These are phyloP conservation scores for Gymnogyps californianus DNA, from an alignment of 2,113 vertebrate genomes.

Conservation along the genomic window DNA sequence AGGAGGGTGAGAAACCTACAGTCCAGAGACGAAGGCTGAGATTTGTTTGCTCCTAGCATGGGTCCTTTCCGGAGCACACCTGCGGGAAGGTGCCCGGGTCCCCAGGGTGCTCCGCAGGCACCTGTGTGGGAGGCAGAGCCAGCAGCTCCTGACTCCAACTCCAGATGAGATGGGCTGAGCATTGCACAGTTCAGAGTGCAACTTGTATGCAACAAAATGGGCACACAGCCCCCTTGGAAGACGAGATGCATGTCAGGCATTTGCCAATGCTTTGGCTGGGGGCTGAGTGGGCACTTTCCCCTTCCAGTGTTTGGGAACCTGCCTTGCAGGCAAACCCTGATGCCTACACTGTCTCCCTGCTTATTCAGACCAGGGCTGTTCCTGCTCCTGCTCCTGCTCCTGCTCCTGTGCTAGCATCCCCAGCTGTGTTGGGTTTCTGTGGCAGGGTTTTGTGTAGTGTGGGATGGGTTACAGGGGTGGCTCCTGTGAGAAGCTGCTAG, in stretches of 20 bases:
- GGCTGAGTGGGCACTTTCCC: neutral
- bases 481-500: too few species aligned
- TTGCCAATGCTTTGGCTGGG: neutral
- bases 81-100: neutral
- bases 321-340: neutral
- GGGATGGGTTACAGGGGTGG: too few species aligned
- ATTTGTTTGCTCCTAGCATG: neutral
- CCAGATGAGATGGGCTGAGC: neutral
- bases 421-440: too few species aligned
- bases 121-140: neutral
- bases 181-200: neutral
- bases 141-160: neutral
- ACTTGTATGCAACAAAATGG: neutral
- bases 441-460: too few species aligned
- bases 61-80: neutral
- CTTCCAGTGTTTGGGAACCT: neutral
- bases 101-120: accelerated
- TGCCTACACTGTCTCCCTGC: neutral
- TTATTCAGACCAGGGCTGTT: neutral
- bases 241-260: accelerated
- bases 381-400: too few species aligned
- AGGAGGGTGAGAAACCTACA: neutral
- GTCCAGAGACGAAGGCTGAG: neutral
- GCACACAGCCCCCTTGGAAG: neutral
- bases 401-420: neutral